Percentiles rank a stretch among this genome's conserved stretches.
phyloP scores from a whole-genome alignment of 2,797 vertebrate species.

The Mormyrus proboscirostris region DNA sequence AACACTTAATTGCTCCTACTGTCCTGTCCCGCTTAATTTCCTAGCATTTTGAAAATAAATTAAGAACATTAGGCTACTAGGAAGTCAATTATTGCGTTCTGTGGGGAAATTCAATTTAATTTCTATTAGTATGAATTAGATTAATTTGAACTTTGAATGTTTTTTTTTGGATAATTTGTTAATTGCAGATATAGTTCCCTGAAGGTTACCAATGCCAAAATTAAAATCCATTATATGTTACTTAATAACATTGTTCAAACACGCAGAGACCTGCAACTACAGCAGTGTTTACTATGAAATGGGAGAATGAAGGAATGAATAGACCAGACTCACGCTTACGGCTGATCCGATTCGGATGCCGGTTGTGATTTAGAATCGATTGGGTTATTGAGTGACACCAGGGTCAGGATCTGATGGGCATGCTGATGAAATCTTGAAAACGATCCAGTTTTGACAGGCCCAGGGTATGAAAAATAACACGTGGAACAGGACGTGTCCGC shows the following conservation, averaged over 20 bases:
- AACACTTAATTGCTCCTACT: neutral
- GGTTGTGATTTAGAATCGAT: slow-evolving; percentile 35
- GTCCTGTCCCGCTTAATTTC: neutral
- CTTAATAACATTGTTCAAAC: neutral
- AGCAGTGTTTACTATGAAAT: neutral
- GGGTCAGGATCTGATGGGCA: slow-evolving; percentile 23
- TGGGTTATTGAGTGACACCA: slow-evolving; percentile 29
- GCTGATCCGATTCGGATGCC: slow-evolving; percentile 22
- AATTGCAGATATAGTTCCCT: neutral
- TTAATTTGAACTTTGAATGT: neutral
- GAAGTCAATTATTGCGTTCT: neutral
- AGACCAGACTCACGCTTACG: neutral
- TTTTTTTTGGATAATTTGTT: neutral
- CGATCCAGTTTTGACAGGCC: slow-evolving; percentile 32
- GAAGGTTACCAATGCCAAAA: neutral
- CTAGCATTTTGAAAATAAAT: neutral
- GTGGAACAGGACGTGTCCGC: slow-evolving; percentile 26
- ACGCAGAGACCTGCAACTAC: neutral
- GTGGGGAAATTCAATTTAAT: neutral
- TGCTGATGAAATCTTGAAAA: slow-evolving; percentile 22
- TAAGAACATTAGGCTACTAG: neutral
- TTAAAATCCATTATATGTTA: slow-evolving; percentile 2
- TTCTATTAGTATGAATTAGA: neutral
- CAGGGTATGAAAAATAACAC: slow-evolving; percentile 15
- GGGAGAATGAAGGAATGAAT: slow-evolving; percentile 13